Evolutionary conservation across 2,113 vertebrate genomes (phyloP).

Genomic region (Chloroceryle aenea): DNA sequence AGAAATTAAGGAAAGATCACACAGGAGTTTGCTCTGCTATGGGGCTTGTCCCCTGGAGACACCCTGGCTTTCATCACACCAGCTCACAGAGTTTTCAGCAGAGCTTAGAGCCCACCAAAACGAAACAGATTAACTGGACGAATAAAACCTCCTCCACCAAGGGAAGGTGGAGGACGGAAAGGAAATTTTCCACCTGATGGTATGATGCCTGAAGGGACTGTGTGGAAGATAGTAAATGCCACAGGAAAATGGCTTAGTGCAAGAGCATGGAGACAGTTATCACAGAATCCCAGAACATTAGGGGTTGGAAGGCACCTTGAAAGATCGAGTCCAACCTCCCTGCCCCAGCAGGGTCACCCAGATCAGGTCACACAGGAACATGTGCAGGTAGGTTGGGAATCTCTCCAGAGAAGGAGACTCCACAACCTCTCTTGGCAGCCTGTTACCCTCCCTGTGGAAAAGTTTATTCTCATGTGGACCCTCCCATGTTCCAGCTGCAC

Average conservation of each 20-base stretch:
- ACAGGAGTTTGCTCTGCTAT: rapidly evolving
- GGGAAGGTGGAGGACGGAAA: neutral
- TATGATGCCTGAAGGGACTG: neutral
- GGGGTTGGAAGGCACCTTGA: no score
- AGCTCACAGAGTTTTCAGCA: neutral
- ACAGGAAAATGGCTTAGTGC: neutral
- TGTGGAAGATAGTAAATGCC: neutral
- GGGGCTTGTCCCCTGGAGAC: neutral
- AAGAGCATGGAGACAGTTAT: neutral
- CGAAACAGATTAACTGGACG: neutral
- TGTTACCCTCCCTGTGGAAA: no score
- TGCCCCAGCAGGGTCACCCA: no score
- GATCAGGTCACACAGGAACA: no score
- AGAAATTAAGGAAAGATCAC: neutral
- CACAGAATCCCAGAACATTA: neutral
- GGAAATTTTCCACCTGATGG: neutral
- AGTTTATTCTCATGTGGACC: no score
- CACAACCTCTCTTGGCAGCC: no score
- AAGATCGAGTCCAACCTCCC: no score
- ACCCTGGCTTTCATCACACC: neutral
- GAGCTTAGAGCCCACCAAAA: neutral
- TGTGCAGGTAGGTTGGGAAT: no score
- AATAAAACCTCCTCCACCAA: neutral
- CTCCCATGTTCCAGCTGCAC: no score
- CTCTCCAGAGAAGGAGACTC: no score